Evolutionary conservation across 2,113 vertebrate genomes (phyloP).

Genomic region (Riparia riparia): DNA sequence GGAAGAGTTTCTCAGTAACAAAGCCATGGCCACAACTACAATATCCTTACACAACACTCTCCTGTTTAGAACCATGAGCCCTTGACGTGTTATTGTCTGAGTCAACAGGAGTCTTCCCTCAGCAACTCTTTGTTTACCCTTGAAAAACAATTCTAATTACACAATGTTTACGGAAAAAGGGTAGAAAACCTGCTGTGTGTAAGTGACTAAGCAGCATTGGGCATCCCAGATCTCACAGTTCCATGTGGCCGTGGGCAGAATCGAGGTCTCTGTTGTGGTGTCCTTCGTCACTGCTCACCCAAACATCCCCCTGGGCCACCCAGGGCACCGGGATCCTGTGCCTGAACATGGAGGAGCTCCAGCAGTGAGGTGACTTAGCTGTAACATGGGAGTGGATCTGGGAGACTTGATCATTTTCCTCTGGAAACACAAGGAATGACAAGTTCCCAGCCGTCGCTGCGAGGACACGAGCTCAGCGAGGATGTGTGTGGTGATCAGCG

Average conservation of each 20-base stretch:
- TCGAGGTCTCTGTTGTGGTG: fast-evolving
- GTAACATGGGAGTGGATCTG: fast-evolving
- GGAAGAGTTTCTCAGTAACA: not conserved
- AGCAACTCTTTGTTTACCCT: not conserved
- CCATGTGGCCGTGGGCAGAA: fast-evolving
- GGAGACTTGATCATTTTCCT: not conserved
- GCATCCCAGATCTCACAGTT: not conserved
- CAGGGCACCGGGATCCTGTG: not conserved
- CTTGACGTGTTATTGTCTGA: not conserved
- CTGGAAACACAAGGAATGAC: not conserved
- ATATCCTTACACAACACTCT: not conserved
- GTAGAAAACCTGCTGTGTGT: not conserved
- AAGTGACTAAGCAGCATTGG: not conserved
- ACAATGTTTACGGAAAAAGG: not conserved
- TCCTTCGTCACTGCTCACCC: not conserved
- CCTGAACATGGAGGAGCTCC: not conserved
- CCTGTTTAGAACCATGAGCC: not conserved
- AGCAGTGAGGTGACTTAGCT: not conserved
- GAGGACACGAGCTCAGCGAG: fast-evolving
- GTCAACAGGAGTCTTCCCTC: not conserved
- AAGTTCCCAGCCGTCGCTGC: fast-evolving
- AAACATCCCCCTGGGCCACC: not conserved
- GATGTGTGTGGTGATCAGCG: not conserved
- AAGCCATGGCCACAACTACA: not conserved
- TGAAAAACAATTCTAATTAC: not conserved